phyloP scores from a whole-genome alignment of 2,113 vertebrate genomes.

The Apodemus speciosus region DNA sequence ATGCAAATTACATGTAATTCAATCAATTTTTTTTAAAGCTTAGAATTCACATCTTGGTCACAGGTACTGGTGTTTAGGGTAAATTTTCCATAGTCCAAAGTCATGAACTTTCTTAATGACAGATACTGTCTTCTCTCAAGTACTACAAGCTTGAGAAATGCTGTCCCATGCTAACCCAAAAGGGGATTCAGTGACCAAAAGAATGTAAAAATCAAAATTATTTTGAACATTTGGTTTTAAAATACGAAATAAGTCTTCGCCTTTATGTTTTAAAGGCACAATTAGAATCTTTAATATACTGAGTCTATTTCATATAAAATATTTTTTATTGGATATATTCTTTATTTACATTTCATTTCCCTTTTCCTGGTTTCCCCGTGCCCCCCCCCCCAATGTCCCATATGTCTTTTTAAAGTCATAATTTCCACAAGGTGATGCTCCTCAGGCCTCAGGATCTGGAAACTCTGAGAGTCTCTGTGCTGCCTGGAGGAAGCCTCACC shows the following conservation, averaged over 20 bases:
- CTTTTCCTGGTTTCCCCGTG: too few species aligned
- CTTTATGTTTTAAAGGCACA: background rate
- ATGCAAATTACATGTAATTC: background rate
- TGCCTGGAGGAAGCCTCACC: rapidly evolving
- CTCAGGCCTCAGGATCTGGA: rapidly evolving
- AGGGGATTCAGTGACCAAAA: background rate
- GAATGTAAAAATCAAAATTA: background rate
- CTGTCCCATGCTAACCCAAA: too few species aligned
- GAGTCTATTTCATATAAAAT: background rate
- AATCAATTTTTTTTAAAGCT: background rate
- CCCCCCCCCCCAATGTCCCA: too few species aligned
- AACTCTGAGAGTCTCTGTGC: rapidly evolving
- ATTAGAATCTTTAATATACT: background rate
- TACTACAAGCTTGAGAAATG: background rate
- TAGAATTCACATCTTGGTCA: background rate
- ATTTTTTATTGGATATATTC: too few species aligned
- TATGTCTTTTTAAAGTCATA: background rate
- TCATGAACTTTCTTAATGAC: background rate
- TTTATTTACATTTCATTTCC: too few species aligned
- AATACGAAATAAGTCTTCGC: background rate
- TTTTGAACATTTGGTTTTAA: background rate
- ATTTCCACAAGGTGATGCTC: background rate
- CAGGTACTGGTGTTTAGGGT: background rate
- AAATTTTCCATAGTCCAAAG: rapidly evolving
- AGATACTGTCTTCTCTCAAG: background rate